phyloP scores from a whole-genome alignment of 1,140 invertebrate genomes.

The Himalopsyche phryganea region DNA sequence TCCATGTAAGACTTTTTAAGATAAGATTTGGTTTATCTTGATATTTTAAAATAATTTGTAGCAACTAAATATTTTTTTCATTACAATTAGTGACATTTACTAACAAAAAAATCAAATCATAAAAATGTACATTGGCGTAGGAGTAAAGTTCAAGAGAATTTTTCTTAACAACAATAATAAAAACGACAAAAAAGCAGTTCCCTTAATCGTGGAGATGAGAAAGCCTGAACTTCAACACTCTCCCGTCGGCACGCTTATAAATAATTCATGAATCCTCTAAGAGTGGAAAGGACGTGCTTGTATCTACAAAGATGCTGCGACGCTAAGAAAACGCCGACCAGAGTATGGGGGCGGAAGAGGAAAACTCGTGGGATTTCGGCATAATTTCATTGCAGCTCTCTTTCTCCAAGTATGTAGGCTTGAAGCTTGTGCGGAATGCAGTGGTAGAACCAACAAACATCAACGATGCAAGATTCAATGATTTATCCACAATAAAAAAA shows the following conservation, averaged over 20 bases:
- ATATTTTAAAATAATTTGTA: too few relatives aligned
- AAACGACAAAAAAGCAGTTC: neutral
- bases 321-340: constrained; percentile 18
- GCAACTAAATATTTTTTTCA: too few relatives aligned
- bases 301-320: constrained; percentile 18
- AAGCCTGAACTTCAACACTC: constrained; percentile 9
- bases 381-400: constrained; percentile 19
- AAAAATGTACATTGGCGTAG: neutral
- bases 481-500: too few relatives aligned
- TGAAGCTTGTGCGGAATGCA: neutral
- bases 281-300: constrained; percentile 16
- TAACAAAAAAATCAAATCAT: neutral
- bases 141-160: neutral
- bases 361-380: constrained; percentile 18
- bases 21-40: too few relatives aligned
- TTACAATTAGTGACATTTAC: too few relatives aligned
- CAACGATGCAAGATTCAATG: too few relatives aligned
- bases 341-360: neutral
- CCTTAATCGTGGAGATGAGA: constrained; percentile 1
- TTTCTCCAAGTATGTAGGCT: neutral
- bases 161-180: neutral
- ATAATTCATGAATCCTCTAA: constrained; percentile 19
- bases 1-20: too few relatives aligned
- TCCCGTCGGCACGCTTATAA: constrained; percentile 11
- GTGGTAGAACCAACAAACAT: neutral